Conservation (phyloP, 1,140 invertebrate species). For the Papilio helenus region DNA sequence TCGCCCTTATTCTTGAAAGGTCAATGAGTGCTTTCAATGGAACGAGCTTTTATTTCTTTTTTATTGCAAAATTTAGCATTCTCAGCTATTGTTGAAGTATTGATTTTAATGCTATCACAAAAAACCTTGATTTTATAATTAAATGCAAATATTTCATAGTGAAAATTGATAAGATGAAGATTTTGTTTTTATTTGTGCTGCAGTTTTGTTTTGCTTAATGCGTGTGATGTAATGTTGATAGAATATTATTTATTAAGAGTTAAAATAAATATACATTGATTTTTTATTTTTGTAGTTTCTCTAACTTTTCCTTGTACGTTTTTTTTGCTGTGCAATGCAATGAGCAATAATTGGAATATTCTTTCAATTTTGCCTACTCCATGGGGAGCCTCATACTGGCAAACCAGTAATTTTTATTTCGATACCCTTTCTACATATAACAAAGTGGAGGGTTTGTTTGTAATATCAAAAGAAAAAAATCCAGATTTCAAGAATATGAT, state of each 20-base stretch:
- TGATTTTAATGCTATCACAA: neutral
- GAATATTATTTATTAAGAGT: constrained; percentile 57
- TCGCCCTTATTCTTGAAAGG: constrained; percentile 21
- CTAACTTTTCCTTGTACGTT: constrained; percentile 38
- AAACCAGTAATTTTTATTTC: too few relatives aligned
- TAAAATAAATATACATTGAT: constrained; percentile 51
- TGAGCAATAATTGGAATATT: neutral
- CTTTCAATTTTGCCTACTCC: too few relatives aligned
- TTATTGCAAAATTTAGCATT: neutral
- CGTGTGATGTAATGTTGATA: constrained; percentile 68
- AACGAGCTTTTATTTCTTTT: constrained; percentile 19
- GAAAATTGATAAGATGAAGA: neutral
- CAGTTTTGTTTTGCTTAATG: constrained; percentile 6
- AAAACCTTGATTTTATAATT: neutral
- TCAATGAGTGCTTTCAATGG: constrained; percentile 24
- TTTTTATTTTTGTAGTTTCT: constrained; percentile 40
- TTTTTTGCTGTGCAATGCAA: neutral
- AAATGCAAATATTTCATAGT: too few relatives aligned
- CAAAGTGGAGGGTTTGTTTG: too few relatives aligned
- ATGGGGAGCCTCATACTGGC: too few relatives aligned
- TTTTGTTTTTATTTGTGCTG: neutral
- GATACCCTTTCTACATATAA: too few relatives aligned
- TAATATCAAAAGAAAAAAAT: too few relatives aligned
- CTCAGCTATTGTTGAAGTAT: neutral
- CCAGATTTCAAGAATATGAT: too few relatives aligned